These are phyloP conservation scores for Chamaetylas fuelleborni DNA, from an alignment of 2,113 vertebrate species.

Conservation along the genomic window DNA sequence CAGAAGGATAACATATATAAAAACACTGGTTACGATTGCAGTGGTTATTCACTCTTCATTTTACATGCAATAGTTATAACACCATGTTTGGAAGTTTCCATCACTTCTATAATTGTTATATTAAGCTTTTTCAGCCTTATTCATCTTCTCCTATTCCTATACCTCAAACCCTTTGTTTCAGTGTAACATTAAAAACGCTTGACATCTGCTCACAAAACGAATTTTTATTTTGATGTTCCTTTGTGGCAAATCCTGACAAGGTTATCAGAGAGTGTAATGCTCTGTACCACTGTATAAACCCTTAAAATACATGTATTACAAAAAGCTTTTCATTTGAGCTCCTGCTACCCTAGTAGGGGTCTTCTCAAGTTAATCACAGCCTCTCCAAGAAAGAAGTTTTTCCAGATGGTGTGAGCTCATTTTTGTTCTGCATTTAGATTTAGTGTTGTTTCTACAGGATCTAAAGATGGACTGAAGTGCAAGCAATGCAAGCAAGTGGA, in stretches of 20 bases:
- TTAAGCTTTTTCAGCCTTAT: background rate
- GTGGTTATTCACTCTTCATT: background rate
- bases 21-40: background rate
- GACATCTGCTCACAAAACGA: background rate
- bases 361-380: background rate
- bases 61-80: background rate
- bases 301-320: background rate
- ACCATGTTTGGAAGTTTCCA: background rate
- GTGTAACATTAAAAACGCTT: background rate
- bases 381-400: background rate
- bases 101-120: background rate
- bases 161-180: background rate
- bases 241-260: background rate
- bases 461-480: slow-evolving; percentile 19
- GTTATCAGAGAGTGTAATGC: background rate
- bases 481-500: background rate
- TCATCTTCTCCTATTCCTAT: background rate
- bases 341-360: background rate
- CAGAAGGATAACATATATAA: background rate
- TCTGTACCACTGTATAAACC: background rate
- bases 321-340: background rate
- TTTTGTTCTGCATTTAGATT: background rate
- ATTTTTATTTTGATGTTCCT: background rate
- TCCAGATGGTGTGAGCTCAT: slow-evolving; percentile 45
- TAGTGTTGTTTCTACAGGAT: background rate